Conservation (phyloP, 2,797 vertebrate genomes). For the Meda fulgida region DNA sequence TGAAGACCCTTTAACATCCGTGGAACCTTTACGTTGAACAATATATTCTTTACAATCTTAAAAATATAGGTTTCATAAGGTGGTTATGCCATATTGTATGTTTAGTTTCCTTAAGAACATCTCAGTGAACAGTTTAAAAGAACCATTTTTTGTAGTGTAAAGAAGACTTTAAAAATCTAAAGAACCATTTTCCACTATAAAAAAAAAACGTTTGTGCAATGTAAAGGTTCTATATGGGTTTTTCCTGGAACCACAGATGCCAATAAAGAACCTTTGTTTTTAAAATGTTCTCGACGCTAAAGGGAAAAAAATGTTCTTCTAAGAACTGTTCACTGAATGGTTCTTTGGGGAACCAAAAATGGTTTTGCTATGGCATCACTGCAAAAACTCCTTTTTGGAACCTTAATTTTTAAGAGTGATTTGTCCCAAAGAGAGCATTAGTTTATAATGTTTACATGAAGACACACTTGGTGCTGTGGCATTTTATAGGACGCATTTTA, state of each 20-base stretch:
- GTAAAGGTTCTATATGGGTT: neutral
- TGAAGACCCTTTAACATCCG: neutral
- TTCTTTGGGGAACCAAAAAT: neutral
- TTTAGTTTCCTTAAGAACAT: neutral
- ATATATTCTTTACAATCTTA: neutral
- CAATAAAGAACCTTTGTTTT: neutral
- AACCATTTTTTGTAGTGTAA: neutral
- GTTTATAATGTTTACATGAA: constrained; percentile 20
- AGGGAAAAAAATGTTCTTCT: too few relatives aligned
- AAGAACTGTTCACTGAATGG: neutral
- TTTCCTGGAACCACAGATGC: neutral
- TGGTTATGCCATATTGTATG: neutral
- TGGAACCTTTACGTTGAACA: neutral
- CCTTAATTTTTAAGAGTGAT: neutral
- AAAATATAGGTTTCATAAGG: neutral
- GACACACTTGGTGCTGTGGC: neutral
- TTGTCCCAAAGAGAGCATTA: constrained; percentile 38
- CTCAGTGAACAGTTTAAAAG: neutral
- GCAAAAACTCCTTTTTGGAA: neutral
- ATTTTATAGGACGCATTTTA: constrained; percentile 1
- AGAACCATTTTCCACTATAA: neutral
- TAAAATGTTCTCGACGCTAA: neutral
- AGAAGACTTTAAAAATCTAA: neutral
- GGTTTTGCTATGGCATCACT: neutral
- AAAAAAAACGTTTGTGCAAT: neutral